These are phyloP conservation scores for Mesoclemmys tuberculata DNA, from an alignment of 2,113 vertebrate species.

Conservation along the genomic window DNA sequence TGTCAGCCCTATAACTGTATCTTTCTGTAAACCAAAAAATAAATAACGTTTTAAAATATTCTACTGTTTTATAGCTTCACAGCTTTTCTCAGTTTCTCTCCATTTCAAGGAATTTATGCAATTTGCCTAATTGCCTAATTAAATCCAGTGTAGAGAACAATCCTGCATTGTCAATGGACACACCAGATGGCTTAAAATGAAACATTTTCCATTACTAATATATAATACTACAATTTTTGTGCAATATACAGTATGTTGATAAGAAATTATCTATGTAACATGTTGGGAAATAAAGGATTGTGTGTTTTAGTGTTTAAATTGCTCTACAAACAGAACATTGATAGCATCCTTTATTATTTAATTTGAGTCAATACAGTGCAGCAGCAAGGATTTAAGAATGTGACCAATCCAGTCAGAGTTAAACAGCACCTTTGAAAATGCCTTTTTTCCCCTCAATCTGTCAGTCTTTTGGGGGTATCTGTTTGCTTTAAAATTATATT, in stretches of 20 bases:
- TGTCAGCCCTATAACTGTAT: neutral
- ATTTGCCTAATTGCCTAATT: slow-evolving; percentile 3
- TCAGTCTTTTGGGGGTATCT: neutral
- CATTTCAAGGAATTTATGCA: neutral
- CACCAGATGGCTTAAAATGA: neutral
- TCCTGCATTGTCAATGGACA: neutral
- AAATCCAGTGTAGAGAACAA: neutral
- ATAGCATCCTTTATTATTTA: neutral
- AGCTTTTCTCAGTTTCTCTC: neutral
- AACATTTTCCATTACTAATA: neutral
- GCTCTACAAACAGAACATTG: neutral
- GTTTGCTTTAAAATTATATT: neutral
- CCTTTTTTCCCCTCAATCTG: neutral
- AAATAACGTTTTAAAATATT: neutral
- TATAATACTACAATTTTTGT: neutral
- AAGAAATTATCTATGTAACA: neutral
- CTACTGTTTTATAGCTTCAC: neutral
- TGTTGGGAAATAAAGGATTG: neutral
- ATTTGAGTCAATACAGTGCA: neutral
- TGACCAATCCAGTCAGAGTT: neutral
- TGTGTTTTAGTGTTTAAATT: neutral
- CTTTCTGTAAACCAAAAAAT: neutral
- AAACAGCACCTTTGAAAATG: neutral
- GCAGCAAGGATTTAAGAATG: neutral
- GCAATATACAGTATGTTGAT: neutral